Evolutionary conservation across 2,797 vertebrate species (phyloP).

Genomic region (Microchirus variegatus): DNA sequence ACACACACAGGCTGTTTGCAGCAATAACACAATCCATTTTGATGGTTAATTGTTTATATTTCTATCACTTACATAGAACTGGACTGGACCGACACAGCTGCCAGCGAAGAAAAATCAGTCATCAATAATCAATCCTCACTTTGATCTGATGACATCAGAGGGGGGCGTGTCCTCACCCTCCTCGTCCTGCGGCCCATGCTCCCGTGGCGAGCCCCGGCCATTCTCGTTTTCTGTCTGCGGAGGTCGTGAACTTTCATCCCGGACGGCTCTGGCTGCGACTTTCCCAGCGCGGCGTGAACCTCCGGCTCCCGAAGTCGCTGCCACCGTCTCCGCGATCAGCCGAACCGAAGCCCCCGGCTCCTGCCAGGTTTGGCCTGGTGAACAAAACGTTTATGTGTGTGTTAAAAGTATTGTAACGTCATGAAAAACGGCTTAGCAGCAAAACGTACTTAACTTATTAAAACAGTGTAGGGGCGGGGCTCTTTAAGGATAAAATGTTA

Average conservation of each 20-base stretch:
- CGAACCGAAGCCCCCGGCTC: no score
- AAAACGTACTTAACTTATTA: no score
- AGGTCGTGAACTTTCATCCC: conserved; percentile 42
- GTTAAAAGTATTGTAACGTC: no score
- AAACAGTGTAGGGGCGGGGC: no score
- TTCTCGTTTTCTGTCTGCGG: conserved; percentile 43
- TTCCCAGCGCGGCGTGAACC: conserved; percentile 85
- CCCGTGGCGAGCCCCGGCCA: conserved; percentile 1
- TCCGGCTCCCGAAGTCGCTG: conserved; percentile 80
- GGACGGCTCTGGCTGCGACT: conserved; percentile 75
- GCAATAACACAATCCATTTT: no score
- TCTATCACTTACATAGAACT: no score
- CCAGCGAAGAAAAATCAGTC: neutral
- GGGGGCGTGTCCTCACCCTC: conserved; percentile 25
- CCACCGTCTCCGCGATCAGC: no score
- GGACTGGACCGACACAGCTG: conserved; percentile 81
- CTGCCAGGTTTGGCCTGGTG: no score
- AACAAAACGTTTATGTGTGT: no score
- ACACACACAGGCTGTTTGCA: neutral
- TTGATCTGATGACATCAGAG: neutral
- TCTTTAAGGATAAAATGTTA: no score
- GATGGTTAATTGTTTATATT: no score
- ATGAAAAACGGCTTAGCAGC: no score
- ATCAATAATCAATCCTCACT: neutral
- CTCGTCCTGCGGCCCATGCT: conserved; percentile 15